Base-by-base conservation (phyloP, 1,140 invertebrate genomes). In the Procambarus clarkii region DNA sequence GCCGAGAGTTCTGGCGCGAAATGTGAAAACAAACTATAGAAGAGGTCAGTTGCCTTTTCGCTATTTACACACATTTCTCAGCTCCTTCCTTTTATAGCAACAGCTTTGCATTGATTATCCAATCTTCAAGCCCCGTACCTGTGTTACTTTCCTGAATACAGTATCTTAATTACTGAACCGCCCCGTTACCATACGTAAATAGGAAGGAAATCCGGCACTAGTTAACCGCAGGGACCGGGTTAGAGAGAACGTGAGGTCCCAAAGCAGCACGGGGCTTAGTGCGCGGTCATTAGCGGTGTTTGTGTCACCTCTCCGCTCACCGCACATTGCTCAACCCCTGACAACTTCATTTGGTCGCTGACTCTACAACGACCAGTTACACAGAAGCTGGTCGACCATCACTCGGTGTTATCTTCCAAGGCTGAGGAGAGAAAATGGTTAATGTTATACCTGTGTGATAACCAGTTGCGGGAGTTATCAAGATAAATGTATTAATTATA, bases 231-330 rank as follows among this genome's bases (percentile, higher is more conserved):
- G 4, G 5, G 58, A 48, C 18, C 11, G 50, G 24, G 54, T 18
- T 69, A 45, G 58, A 8, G 34, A 45, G 50, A 46, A 86, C 84
- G 84, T 76, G 74, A 78, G 84, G 84, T 15, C 34, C 34, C 24
- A 44, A 46, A 34, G 45, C 46, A 8, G 64, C 15, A 24, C 9
- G 71, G 15, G 84, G 69, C 84, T 86, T 77, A 78, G 84, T 15
- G 71, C 15, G 74, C 69, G 84, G 74, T 76, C 69, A 69, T 76
- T 86, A 58, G 74, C 74, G 71, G 74, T 50, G 69, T 74, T 74
- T 74, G 64, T 69, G 69, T 74, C 24, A 34, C 69, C n/a, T 74
- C n/a, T 7, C 69, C 7, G n/a, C 69, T 74, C 69, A 74, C 69
- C n/a, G n/a, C 69, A 74, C 69, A 34, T 34, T 34, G n/a, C 21